These are phyloP conservation scores for Asteroscopus sphinx DNA, from an alignment of 2,888 invertebrate species.

Conservation along the genomic window DNA sequence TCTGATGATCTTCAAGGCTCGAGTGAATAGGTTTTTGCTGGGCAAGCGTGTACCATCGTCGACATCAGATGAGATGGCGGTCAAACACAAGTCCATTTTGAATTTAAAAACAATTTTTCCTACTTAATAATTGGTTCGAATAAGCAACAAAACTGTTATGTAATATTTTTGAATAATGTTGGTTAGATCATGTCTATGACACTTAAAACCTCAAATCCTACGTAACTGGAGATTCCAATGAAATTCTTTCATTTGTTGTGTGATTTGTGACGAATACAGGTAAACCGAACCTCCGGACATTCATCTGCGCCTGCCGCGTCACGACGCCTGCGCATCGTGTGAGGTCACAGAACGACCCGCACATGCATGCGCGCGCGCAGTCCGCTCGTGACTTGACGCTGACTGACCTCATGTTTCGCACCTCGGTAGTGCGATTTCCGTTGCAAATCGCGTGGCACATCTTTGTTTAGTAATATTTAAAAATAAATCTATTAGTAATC, in stretches of 20 bases:
- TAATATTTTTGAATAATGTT: no score
- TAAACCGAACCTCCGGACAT: constrained; percentile 26
- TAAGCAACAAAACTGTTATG: no score
- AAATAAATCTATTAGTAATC: constrained; percentile 19
- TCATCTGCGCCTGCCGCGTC: constrained; percentile 22
- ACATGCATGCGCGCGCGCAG: constrained; percentile 26
- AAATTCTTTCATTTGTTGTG: background rate
- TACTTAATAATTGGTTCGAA: no score
- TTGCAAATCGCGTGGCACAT: constrained; percentile 27
- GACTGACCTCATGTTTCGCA: constrained; percentile 56
- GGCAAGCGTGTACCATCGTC: no score
- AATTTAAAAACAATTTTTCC: no score
- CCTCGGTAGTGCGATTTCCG: constrained; percentile 31
- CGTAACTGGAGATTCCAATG: constrained; percentile 21
- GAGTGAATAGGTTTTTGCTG: no score
- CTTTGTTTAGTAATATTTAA: constrained; percentile 25
- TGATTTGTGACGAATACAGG: constrained; percentile 32
- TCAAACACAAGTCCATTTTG: no score
- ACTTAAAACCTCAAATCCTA: constrained; percentile 2
- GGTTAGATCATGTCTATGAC: no score
- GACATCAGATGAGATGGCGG: no score
- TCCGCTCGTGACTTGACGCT: constrained; percentile 54
- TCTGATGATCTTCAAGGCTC: no score
- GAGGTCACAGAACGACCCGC: constrained; percentile 47
- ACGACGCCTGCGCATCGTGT: constrained; percentile 49